Percentiles rank a stretch among this genome's conserved stretches.
phyloP scores from a whole-genome alignment of 2,113 vertebrate species.

The Petrocephalus microphthalmus region DNA sequence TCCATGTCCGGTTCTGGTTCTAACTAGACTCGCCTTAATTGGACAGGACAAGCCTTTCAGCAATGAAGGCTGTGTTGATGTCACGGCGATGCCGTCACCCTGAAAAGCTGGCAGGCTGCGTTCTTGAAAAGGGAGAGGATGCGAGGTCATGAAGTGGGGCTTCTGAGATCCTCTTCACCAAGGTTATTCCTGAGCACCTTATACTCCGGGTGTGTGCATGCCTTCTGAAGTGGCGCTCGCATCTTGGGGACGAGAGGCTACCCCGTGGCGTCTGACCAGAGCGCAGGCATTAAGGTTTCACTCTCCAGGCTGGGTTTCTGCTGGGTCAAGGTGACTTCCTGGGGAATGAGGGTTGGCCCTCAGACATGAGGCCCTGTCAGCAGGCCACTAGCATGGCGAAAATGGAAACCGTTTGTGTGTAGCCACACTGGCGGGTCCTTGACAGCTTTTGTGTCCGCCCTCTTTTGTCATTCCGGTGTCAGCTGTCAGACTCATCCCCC shows the following conservation, averaged over 20 bases:
- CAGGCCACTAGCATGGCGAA: neutral
- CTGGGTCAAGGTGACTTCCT: neutral
- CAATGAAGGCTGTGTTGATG: neutral
- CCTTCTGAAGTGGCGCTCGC: neutral
- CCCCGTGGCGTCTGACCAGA: neutral
- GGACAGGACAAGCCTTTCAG: neutral
- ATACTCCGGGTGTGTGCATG: neutral
- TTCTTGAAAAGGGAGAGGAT: neutral
- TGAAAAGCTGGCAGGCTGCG: neutral
- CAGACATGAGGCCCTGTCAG: neutral
- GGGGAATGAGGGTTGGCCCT: neutral
- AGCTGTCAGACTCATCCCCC: neutral
- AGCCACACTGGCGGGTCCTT: neutral
- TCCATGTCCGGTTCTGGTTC: neutral
- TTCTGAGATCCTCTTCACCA: neutral
- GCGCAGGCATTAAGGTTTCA: neutral
- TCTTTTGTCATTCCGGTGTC: slow-evolving; percentile 11
- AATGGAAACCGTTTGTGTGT: neutral
- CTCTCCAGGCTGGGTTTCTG: neutral
- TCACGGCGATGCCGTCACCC: too few relatives aligned
- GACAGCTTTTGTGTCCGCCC: neutral
- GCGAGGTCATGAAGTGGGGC: neutral
- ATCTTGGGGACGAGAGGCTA: neutral
- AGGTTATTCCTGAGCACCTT: neutral
- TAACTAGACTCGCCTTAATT: neutral